A percentile compares a stretch with the other conserved stretches of the same genome.
phyloP scores from a whole-genome alignment of 2,888 invertebrate species.

The Anagyrus pseudococci region DNA sequence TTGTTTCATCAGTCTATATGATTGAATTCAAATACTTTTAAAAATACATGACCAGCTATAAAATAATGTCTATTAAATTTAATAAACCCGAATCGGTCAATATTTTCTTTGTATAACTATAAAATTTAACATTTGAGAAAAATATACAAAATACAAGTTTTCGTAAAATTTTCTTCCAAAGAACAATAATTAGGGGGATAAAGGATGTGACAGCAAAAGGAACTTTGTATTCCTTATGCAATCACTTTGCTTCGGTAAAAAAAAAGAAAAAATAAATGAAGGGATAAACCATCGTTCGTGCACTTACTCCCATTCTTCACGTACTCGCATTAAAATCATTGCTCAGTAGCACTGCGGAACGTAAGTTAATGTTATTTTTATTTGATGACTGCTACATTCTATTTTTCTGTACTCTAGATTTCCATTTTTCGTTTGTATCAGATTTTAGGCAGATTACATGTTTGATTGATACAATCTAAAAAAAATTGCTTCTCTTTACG shows the following conservation, averaged over 20 bases:
- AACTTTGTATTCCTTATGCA: constrained; percentile 17
- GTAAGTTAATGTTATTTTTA: constrained; percentile 35
- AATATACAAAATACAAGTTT: constrained; percentile 5
- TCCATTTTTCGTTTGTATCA: constrained; percentile 24
- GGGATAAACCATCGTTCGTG: constrained; percentile 39
- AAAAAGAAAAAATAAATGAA: constrained; percentile 16
- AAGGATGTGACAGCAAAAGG: no score
- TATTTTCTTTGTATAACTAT: not conserved
- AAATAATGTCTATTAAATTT: constrained; percentile 5
- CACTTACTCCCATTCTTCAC: constrained; percentile 38
- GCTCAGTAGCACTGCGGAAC: constrained; percentile 27
- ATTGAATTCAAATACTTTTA: not conserved
- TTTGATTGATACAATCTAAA: constrained; percentile 39
- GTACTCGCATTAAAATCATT: constrained; percentile 28
- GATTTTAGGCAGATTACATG: constrained; percentile 35
- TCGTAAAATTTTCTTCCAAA: constrained; percentile 4
- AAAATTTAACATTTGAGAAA: constrained; percentile 3
- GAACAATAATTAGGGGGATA: constrained; percentile 12
- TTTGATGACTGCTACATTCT: constrained; percentile 30
- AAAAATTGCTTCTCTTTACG: constrained; percentile 27
- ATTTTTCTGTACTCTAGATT: constrained; percentile 26
- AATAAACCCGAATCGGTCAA: not conserved
- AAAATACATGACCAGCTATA: constrained; percentile 5
- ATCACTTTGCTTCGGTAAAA: constrained; percentile 13
- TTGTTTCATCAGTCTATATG: not conserved